A percentile compares a stretch with the other conserved stretches of the same genome.
Conservation (phyloP, 1,140 invertebrate genomes). For the Drosophila erecta region DNA sequence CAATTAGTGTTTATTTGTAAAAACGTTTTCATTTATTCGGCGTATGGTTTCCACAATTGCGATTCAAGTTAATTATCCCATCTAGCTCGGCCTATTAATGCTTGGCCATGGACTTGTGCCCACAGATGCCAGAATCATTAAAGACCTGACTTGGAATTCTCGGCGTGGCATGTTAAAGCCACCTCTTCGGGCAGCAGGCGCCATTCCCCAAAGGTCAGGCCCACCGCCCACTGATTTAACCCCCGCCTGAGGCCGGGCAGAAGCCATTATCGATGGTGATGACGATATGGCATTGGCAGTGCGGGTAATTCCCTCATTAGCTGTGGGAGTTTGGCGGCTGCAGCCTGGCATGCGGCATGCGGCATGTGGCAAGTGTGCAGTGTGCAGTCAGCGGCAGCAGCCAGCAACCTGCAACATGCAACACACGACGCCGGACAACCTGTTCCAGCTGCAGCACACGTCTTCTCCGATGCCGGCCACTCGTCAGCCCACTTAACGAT, state of each 20-base stretch:
- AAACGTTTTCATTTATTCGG: background rate
- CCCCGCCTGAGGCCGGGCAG: conserved; percentile 1
- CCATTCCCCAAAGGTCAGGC: conserved; percentile 8
- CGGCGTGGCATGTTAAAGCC: background rate
- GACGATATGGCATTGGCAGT: conserved; percentile 24
- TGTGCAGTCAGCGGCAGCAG: conserved; percentile 12
- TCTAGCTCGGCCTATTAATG: too few relatives aligned
- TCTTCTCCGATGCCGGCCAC: conserved; percentile 42
- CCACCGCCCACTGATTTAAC: conserved; percentile 29
- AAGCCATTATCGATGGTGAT: conserved; percentile 62
- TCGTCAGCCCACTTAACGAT: conserved; percentile 79
- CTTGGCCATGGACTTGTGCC: too few relatives aligned
- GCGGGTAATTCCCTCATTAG: conserved; percentile 73
- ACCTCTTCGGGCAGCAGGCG: background rate
- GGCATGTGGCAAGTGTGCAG: conserved; percentile 22
- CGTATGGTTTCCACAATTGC: too few relatives aligned
- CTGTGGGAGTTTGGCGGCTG: conserved; percentile 31
- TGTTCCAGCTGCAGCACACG: conserved; percentile 39
- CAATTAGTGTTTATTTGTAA: too few relatives aligned
- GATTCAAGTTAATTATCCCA: too few relatives aligned
- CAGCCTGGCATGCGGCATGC: conserved; percentile 9
- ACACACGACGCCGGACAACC: conserved; percentile 21
- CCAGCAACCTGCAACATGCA: conserved; percentile 15
- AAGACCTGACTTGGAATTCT: background rate
- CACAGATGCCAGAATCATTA: background rate